Percentiles rank a stretch among this genome's conserved stretches.
These are phyloP conservation scores for Sebastes jordani DNA, from an alignment of 2,797 vertebrate species.

Conservation along the genomic window DNA sequence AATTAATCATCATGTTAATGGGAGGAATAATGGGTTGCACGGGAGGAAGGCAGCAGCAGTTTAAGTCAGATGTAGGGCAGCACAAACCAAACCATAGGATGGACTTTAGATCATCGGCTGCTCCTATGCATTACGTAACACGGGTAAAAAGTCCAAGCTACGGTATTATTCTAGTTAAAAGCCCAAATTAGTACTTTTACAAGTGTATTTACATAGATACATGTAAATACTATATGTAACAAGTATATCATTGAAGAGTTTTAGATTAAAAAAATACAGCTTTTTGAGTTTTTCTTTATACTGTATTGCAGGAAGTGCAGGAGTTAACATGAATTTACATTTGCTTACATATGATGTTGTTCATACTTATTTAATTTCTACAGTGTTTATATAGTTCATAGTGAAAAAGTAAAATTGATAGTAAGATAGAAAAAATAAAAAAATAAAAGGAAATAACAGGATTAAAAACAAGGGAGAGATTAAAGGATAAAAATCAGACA, in stretches of 20 bases:
- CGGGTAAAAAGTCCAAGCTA: not conserved
- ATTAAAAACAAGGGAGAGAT: too few species aligned
- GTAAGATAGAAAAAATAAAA: too few species aligned
- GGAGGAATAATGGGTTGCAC: not conserved
- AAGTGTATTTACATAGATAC: not conserved
- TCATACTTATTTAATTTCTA: too few species aligned
- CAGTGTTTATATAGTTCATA: too few species aligned
- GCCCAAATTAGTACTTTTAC: not conserved
- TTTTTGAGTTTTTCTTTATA: too few species aligned
- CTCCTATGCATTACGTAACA: not conserved
- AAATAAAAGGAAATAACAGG: too few species aligned
- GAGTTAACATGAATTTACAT: too few species aligned
- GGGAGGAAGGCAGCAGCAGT: not conserved
- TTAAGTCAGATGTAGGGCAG: not conserved
- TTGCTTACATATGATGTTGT: too few species aligned
- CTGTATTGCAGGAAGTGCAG: too few species aligned
- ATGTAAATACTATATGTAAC: not conserved
- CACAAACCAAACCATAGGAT: not conserved
- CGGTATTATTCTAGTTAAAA: not conserved
- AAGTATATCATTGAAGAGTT: not conserved
- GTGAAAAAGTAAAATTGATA: too few species aligned
- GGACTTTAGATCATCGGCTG: not conserved
- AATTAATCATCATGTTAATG: conserved; percentile 17
- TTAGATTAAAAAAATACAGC: not conserved
- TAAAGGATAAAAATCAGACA: too few species aligned